A percentile compares a stretch with the other conserved stretches of the same genome.
These are phyloP conservation scores for Chironomus striatipennis DNA, from an alignment of 1,140 invertebrate genomes.

Conservation along the genomic window DNA sequence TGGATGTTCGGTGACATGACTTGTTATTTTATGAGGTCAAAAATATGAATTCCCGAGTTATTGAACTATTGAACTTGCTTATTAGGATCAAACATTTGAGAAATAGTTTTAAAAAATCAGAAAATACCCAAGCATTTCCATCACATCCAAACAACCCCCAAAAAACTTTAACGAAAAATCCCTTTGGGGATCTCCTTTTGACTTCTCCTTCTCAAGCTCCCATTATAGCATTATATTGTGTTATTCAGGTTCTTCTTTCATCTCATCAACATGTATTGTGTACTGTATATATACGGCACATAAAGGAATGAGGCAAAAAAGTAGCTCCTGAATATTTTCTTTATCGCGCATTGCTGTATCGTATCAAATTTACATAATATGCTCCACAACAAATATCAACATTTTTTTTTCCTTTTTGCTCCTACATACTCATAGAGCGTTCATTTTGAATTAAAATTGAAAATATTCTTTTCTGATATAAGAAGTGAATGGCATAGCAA, in stretches of 20 bases:
- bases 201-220: background rate
- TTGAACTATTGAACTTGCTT: too few relatives aligned
- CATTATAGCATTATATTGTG: background rate
- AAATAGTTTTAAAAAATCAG: too few relatives aligned
- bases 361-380: conserved; percentile 23
- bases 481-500: background rate
- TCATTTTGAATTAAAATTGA: conserved; percentile 24
- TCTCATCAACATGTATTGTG: background rate
- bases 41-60: too few relatives aligned
- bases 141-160: background rate
- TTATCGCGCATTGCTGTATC: conserved; percentile 10
- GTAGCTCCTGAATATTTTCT: background rate
- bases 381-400: background rate
- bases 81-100: too few relatives aligned
- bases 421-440: background rate
- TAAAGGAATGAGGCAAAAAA: too few relatives aligned
- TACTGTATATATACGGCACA: background rate
- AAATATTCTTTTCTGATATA: background rate
- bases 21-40: too few relatives aligned
- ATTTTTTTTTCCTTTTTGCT: too few relatives aligned
- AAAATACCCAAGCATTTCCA: background rate
- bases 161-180: background rate
- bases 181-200: background rate
- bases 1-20: background rate
- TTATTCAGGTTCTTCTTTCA: conserved; percentile 1